These are phyloP conservation scores for Limonius californicus DNA, from an alignment of 1,140 invertebrate genomes.

Conservation along the genomic window DNA sequence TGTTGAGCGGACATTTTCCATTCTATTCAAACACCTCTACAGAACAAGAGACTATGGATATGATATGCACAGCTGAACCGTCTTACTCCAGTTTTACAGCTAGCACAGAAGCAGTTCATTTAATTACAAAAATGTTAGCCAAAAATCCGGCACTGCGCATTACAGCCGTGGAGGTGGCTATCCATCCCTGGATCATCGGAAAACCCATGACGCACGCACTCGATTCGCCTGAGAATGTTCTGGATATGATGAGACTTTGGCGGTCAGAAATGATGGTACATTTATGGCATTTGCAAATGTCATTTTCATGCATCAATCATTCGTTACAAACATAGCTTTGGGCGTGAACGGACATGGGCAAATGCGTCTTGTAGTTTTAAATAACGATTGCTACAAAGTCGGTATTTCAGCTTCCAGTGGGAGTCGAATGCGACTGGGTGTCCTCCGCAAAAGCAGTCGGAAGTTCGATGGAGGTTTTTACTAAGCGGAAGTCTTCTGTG, in stretches of 20 bases:
- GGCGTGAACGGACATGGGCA: too few relatives aligned
- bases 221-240: slow-evolving; percentile 29
- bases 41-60: slow-evolving; percentile 35
- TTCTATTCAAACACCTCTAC: slow-evolving; percentile 39
- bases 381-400: too few relatives aligned
- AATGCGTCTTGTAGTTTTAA: too few relatives aligned
- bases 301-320: too few relatives aligned
- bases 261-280: slow-evolving; percentile 37
- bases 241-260: slow-evolving; percentile 44
- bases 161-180: slow-evolving; percentile 51
- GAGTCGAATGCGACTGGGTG: slow-evolving; percentile 20
- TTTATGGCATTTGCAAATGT: neutral
- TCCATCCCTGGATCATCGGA: slow-evolving; percentile 53
- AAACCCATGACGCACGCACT: slow-evolving; percentile 26
- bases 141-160: slow-evolving; percentile 53
- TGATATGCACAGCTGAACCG: slow-evolving; percentile 41
- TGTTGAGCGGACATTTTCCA: slow-evolving; percentile 46
- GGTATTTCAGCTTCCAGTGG: slow-evolving; percentile 19
- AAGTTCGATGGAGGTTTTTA: too few relatives aligned
- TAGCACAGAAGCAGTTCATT: slow-evolving; percentile 43
- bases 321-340: too few relatives aligned
- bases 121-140: slow-evolving; percentile 49
- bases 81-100: slow-evolving; percentile 17
- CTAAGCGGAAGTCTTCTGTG: too few relatives aligned
- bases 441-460: neutral